A percentile compares a stretch with the other conserved stretches of the same genome.
phyloP scores from a whole-genome alignment of 30 jellyfish, hydroid and myxozoan genomes.

The Aurelia coerulea region DNA sequence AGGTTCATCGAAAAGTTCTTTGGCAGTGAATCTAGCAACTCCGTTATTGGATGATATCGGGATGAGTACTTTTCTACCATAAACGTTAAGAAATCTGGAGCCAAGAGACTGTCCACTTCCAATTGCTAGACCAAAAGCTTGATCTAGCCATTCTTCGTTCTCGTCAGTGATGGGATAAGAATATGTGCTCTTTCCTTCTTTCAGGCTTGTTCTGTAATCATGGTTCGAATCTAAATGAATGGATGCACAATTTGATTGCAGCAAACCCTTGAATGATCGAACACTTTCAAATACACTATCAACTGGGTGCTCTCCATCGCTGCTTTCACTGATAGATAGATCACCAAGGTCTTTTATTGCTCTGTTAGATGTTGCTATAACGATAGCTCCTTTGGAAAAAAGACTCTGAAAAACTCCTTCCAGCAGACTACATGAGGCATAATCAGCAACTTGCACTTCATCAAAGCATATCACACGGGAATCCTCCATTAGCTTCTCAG shows the following conservation, averaged over 20 bases:
- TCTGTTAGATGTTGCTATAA: constrained; percentile 87
- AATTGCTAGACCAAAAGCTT: constrained; percentile 46
- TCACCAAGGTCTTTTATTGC: constrained; percentile 77
- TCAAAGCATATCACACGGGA: constrained; percentile 89
- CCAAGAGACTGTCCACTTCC: constrained; percentile 47
- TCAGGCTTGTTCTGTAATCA: constrained; percentile 75
- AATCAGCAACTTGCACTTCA: constrained; percentile 82
- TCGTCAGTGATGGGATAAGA: constrained; percentile 42
- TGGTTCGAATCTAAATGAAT: constrained; percentile 59
- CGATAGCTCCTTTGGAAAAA: constrained; percentile 83
- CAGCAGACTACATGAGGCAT: constrained; percentile 70
- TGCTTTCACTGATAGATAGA: constrained; percentile 56
- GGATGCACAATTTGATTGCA: constrained; percentile 51
- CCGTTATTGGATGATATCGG: constrained; percentile 79
- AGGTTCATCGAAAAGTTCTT: constrained; percentile 75
- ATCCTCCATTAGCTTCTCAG: constrained; percentile 68
- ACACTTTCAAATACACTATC: constrained; percentile 44
- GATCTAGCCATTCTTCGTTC: constrained; percentile 71
- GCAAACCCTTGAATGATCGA: constrained; percentile 64
- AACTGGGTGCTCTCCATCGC: constrained; percentile 71
- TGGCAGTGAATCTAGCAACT: constrained; percentile 77
- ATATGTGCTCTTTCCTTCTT: constrained; percentile 64
- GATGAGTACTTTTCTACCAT: constrained; percentile 74
- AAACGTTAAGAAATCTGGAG: constrained; percentile 50
- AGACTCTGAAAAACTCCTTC: constrained; percentile 67